Conservation (phyloP, 2,797 vertebrate species). For the Alca torda region DNA sequence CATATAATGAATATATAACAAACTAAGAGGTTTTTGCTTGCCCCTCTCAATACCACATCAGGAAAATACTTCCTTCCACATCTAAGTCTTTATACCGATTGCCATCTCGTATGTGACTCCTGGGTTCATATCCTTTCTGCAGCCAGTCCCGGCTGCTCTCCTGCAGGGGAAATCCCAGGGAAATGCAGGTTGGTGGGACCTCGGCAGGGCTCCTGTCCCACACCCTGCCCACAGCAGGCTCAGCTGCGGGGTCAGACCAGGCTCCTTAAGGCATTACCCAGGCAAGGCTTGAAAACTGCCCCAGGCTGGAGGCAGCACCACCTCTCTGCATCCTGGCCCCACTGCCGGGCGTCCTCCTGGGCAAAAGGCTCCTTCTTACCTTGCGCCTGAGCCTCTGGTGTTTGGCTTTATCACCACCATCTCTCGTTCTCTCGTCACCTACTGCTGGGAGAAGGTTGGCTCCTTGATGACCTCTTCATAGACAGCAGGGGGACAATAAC, state of each 20-base stretch:
- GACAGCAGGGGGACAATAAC: not conserved
- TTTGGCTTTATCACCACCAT: not conserved
- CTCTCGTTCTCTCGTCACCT: not conserved
- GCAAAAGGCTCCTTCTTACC: not conserved
- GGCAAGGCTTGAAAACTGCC: not conserved
- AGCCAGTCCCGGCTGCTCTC: not conserved
- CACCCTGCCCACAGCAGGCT: not conserved
- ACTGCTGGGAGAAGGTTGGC: not conserved
- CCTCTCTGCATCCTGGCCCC: not conserved
- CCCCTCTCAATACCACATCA: not conserved
- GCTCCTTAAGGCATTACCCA: not conserved
- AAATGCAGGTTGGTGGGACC: rapidly evolving
- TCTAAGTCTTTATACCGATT: not conserved
- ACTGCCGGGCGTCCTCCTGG: rapidly evolving
- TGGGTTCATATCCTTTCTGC: not conserved
- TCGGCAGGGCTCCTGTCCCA: not conserved
- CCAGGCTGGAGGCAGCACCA: not conserved
- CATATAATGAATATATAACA: not conserved
- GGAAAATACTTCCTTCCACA: not conserved
- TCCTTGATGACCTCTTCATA: not conserved
- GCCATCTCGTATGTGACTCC: not conserved
- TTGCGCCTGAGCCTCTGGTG: not conserved
- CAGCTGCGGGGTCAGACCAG: not conserved
- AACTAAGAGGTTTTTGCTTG: not conserved
- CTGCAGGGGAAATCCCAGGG: not conserved